Conservation (phyloP, 1,140 invertebrate genomes). For the Wiebesia pumilae region DNA sequence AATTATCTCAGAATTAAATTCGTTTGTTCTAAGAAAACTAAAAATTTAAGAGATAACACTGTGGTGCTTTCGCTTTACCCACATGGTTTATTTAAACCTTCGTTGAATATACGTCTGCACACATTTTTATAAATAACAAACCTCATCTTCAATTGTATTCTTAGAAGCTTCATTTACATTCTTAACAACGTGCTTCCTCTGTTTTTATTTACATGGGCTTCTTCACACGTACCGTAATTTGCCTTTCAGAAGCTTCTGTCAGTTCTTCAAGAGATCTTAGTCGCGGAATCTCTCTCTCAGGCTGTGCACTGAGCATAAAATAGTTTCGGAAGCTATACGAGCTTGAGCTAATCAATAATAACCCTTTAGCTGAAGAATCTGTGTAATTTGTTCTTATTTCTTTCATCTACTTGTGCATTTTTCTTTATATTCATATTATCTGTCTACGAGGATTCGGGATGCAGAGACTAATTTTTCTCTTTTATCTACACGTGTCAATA, state of each 20-base stretch:
- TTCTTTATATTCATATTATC: neutral
- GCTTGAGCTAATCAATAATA: slow-evolving; percentile 26
- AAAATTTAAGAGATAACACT: too few species aligned
- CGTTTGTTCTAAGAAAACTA: too few species aligned
- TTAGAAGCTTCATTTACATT: neutral
- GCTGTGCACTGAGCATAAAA: neutral
- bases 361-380: slow-evolving; percentile 24
- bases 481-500: neutral
- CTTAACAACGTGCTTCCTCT: neutral
- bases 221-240: neutral
- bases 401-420: neutral
- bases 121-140: neutral
- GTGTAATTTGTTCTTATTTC: slow-evolving; percentile 36
- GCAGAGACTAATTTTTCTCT: neutral
- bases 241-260: neutral
- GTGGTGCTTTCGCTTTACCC: too few species aligned
- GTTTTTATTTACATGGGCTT: slow-evolving; percentile 5
- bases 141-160: slow-evolving; percentile 24
- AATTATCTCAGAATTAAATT: too few species aligned
- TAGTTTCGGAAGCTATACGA: slow-evolving; percentile 11
- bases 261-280: neutral
- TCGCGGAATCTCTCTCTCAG: neutral
- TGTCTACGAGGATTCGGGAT: neutral
- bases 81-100: neutral
- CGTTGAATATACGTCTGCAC: neutral